Percentiles rank a stretch among this genome's conserved stretches.
phyloP scores from a whole-genome alignment of 2,797 vertebrate species.

The Urophycis tenuis region DNA sequence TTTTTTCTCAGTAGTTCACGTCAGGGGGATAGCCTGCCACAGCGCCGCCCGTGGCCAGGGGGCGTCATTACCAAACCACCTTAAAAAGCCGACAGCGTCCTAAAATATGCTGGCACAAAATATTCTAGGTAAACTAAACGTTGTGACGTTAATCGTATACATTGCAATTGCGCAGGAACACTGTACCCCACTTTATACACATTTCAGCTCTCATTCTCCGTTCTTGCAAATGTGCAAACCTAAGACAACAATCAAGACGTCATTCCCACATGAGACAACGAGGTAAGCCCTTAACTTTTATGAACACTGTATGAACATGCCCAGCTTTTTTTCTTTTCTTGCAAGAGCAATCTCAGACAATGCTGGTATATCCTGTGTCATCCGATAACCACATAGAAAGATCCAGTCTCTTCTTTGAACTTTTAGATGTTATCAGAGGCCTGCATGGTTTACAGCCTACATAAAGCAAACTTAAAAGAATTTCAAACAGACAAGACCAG shows the following conservation, averaged over 20 bases:
- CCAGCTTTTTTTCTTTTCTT: constrained; percentile 31
- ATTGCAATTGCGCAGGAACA: background rate
- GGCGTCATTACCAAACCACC: background rate
- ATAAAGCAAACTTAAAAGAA: background rate
- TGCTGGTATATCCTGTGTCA: constrained; percentile 37
- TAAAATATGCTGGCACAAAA: background rate
- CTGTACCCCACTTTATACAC: background rate
- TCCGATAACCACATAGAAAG: constrained; percentile 28
- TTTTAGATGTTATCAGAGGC: constrained; percentile 33
- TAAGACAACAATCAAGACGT: background rate
- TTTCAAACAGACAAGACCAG: background rate
- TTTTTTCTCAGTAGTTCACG: constrained; percentile 39
- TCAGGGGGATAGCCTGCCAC: constrained; percentile 4
- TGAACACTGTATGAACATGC: constrained; percentile 33
- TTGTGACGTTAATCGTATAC: background rate
- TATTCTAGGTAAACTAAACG: background rate
- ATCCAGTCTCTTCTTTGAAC: constrained; percentile 29
- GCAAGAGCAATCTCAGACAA: constrained; percentile 26
- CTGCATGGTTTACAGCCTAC: constrained; percentile 25
- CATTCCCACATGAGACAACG: constrained; percentile 5
- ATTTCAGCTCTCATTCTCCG: background rate
- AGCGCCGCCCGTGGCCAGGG: constrained; percentile 20
- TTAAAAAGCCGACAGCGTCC: background rate
- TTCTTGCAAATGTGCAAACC: background rate
- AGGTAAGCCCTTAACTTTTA: background rate